Conservation (phyloP, 92 coral and sea anemone species). For the Actinernus sp. region DNA sequence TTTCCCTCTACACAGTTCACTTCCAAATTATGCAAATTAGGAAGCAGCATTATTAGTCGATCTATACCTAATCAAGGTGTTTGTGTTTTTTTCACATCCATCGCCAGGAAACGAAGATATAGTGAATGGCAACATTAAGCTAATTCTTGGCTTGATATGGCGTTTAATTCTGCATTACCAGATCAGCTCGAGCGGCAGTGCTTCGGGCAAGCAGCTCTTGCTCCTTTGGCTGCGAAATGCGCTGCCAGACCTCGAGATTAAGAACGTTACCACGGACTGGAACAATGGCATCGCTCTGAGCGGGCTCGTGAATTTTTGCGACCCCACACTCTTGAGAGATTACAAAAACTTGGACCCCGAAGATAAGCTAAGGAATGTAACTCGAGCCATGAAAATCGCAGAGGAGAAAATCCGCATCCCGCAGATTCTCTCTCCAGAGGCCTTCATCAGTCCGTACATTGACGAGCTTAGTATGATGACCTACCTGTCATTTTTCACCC, state of each 20-base stretch:
- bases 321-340: slow-evolving; percentile 82
- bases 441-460: slow-evolving; percentile 86
- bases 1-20: too few species aligned
- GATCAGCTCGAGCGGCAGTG: slow-evolving; percentile 95
- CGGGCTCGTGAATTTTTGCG: slow-evolving; percentile 86
- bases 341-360: slow-evolving; percentile 85
- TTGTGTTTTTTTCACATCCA: too few species aligned
- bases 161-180: slow-evolving; percentile 96
- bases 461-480: slow-evolving; percentile 99
- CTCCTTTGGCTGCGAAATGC: slow-evolving; percentile 92
- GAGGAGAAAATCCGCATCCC: slow-evolving; percentile 86
- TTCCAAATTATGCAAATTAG: too few species aligned
- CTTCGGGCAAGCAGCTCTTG: slow-evolving; percentile 92
- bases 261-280: slow-evolving; percentile 96
- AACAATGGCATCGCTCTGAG: slow-evolving; percentile 85
- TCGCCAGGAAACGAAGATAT: slow-evolving; percentile 94
- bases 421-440: slow-evolving; percentile 85
- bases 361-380: slow-evolving; percentile 61
- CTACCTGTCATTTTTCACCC: slow-evolving; percentile 91
- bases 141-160: slow-evolving; percentile 96
- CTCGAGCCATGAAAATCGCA: slow-evolving; percentile 77
- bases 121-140: slow-evolving; percentile 92
- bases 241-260: slow-evolving; percentile 66
- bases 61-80: too few species aligned
- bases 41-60: too few species aligned